A percentile compares a stretch with the other conserved stretches of the same genome.
phyloP scores from a whole-genome alignment of 2,113 vertebrate species.

The Neomonachus schauinslandi region DNA sequence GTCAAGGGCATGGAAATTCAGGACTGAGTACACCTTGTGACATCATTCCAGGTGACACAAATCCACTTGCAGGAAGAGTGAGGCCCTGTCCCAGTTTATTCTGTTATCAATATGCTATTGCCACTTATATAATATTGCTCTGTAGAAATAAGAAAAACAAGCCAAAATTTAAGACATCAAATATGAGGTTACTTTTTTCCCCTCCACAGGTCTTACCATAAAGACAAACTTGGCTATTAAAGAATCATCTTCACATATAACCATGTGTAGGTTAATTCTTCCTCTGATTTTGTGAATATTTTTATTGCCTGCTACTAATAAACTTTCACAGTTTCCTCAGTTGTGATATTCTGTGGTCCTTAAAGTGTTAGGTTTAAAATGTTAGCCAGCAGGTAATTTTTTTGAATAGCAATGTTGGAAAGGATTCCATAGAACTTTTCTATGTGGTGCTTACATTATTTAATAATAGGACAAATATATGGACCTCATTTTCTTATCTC shows the following conservation, averaged over 20 bases:
- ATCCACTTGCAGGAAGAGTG: not conserved
- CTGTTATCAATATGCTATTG: not conserved
- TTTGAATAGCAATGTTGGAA: not conserved
- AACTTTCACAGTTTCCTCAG: not conserved
- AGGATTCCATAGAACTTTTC: not conserved
- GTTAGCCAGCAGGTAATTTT: not conserved
- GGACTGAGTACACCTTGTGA: not conserved
- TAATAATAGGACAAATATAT: constrained; percentile 11
- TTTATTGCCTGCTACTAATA: not conserved
- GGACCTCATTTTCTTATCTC: not conserved
- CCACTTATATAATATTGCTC: not conserved
- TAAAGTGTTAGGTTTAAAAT: not conserved
- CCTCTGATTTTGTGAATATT: not conserved
- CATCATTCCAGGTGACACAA: not conserved
- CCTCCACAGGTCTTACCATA: not conserved
- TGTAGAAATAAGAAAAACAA: not conserved
- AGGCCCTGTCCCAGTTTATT: not conserved
- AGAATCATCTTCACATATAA: not conserved
- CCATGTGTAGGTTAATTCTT: not conserved
- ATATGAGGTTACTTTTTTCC: not conserved
- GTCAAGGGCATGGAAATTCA: not conserved
- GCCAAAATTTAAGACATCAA: not conserved
- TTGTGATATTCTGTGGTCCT: not conserved
- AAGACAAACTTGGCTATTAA: not conserved
- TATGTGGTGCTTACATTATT: not conserved